phyloP scores from a whole-genome alignment of 92 coral and sea anemone species.

The Actinostola sp. region DNA sequence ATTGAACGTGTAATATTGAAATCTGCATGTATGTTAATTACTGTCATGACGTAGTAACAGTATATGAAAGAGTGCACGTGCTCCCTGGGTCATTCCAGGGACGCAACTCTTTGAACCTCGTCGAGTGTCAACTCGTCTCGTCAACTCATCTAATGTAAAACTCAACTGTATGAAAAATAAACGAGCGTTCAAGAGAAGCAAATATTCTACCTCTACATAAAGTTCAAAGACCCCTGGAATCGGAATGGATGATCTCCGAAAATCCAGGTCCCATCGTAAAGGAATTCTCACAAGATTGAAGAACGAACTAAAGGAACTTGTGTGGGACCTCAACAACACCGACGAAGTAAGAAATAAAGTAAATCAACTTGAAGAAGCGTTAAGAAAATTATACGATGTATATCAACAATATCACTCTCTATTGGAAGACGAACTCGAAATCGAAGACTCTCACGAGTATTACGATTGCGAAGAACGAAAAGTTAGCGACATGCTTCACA shows the following conservation, averaged over 20 bases:
- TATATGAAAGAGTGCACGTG: too few species aligned
- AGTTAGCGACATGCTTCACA: neutral
- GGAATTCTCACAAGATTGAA: neutral
- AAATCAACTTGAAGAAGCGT: neutral
- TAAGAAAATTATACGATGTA: neutral
- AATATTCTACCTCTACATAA: too few species aligned
- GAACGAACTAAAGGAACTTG: slow-evolving; percentile 1
- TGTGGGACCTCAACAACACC: slow-evolving; percentile 4
- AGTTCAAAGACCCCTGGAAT: too few species aligned
- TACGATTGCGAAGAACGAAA: slow-evolving; percentile 3
- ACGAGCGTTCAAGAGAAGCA: too few species aligned
- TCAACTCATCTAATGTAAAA: too few species aligned
- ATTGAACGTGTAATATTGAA: too few species aligned
- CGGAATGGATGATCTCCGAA: neutral
- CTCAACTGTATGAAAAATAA: too few species aligned
- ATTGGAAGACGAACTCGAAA: neutral
- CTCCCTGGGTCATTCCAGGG: too few species aligned
- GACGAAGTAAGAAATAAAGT: neutral
- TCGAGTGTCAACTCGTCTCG: too few species aligned
- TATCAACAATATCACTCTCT: neutral
- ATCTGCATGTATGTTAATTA: too few species aligned
- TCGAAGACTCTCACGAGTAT: neutral
- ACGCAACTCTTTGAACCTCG: too few species aligned
- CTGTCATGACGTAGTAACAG: too few species aligned
- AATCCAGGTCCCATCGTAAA: neutral